phyloP scores from a whole-genome alignment of 2,888 invertebrate genomes.

The Cephus pygmeus region DNA sequence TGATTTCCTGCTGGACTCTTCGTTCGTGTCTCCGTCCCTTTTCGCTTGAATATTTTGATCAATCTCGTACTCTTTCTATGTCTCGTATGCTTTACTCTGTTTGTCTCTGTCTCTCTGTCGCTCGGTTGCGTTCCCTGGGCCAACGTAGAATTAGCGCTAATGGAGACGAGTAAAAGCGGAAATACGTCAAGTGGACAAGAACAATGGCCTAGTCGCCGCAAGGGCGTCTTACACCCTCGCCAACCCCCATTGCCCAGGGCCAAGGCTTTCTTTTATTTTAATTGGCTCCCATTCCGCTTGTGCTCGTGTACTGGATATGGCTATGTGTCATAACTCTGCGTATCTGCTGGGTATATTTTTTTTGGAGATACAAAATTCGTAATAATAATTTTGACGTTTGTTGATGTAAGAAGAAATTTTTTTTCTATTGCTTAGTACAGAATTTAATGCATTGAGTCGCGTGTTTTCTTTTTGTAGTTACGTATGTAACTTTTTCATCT shows the following conservation, averaged over 20 bases:
- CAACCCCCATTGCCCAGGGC: background rate
- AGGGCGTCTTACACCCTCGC: background rate
- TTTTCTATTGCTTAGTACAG: too few relatives aligned
- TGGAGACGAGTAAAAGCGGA: slow-evolving; percentile 15
- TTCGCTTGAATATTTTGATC: background rate
- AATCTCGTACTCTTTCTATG: background rate
- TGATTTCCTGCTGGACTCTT: background rate
- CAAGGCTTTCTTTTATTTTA: background rate
- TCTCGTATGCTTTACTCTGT: background rate
- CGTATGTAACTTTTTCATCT: background rate
- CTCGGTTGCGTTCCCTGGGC: background rate
- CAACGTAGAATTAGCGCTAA: background rate
- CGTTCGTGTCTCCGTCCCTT: background rate
- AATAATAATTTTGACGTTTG: too few relatives aligned
- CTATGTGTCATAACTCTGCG: background rate
- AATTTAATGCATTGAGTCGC: too few relatives aligned
- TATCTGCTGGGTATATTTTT: too few relatives aligned
- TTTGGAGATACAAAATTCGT: too few relatives aligned
- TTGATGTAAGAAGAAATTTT: too few relatives aligned
- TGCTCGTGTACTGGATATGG: background rate
- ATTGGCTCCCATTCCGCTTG: background rate
- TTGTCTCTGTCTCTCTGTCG: background rate
- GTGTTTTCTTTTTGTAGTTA: background rate
- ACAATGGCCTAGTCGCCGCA: background rate
- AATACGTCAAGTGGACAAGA: slow-evolving; percentile 2